phyloP scores from a whole-genome alignment of 2,797 vertebrate genomes.

The Schizopygopsis malacanthus region DNA sequence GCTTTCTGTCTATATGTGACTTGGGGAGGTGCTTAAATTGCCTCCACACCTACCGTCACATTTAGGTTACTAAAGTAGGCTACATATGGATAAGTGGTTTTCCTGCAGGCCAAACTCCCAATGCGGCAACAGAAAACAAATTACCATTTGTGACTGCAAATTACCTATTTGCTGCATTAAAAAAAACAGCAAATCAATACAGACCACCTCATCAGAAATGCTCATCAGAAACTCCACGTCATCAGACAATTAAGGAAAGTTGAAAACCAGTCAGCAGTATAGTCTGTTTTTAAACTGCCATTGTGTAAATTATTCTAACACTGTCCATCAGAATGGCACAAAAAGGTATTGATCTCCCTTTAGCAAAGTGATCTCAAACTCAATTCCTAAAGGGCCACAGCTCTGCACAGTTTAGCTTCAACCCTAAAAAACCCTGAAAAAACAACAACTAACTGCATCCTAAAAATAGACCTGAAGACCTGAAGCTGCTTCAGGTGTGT shows the following conservation, averaged over 20 bases:
- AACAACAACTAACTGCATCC: too few species aligned
- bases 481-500: too few species aligned
- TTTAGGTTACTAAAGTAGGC: background rate
- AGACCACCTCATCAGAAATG: conserved; percentile 3
- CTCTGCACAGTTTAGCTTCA: too few species aligned
- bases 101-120: conserved; percentile 9
- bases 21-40: background rate
- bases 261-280: background rate
- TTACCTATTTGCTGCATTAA: background rate
- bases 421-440: too few species aligned
- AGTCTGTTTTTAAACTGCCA: background rate
- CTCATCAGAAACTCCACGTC: background rate
- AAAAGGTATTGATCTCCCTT: background rate
- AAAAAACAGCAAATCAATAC: background rate
- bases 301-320: background rate
- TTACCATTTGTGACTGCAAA: background rate
- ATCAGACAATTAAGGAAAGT: background rate
- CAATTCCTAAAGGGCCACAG: too few species aligned
- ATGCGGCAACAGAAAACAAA: background rate
- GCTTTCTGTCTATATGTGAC: conserved; percentile 24
- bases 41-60: too few species aligned
- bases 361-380: too few species aligned
- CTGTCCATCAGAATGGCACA: background rate
- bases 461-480: too few species aligned
- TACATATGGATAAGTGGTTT: background rate